These are phyloP conservation scores for Eudasyphora cyanicolor DNA, from an alignment of 2,888 invertebrate genomes.

Conservation along the genomic window DNA sequence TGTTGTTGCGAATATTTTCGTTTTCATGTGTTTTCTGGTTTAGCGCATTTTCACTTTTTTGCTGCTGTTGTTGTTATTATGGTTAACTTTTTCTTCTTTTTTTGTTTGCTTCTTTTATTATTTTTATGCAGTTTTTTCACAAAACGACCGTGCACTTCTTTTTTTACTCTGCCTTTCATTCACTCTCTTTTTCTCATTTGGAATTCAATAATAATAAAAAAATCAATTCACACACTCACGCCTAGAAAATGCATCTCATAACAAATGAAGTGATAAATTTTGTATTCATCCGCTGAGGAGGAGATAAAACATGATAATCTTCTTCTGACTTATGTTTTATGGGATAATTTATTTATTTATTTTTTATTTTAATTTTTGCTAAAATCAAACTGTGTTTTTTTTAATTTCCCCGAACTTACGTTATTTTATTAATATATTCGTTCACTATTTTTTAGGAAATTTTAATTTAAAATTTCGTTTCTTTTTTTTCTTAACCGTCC, in stretches of 20 bases:
- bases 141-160: neutral
- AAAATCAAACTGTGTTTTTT: neutral
- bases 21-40: conserved; percentile 24
- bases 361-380: neutral
- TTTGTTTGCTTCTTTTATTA: neutral
- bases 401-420: neutral
- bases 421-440: neutral
- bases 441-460: neutral
- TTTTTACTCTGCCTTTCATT: neutral
- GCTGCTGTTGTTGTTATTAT: conserved; percentile 25
- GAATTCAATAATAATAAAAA: neutral
- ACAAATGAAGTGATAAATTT: conserved; percentile 5
- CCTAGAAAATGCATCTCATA: neutral
- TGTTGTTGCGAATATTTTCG: conserved; percentile 18
- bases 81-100: conserved; percentile 13
- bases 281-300: neutral
- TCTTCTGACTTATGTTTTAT: neutral
- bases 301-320: neutral
- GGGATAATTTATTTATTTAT: neutral
- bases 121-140: neutral
- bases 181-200: neutral
- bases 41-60: conserved; percentile 54
- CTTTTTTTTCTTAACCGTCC: conserved; percentile 1
- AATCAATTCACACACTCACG: neutral
- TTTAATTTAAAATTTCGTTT: conserved; percentile 23